Base-by-base conservation (phyloP, 2,113 vertebrate species). In the Cygnus atratus region DNA sequence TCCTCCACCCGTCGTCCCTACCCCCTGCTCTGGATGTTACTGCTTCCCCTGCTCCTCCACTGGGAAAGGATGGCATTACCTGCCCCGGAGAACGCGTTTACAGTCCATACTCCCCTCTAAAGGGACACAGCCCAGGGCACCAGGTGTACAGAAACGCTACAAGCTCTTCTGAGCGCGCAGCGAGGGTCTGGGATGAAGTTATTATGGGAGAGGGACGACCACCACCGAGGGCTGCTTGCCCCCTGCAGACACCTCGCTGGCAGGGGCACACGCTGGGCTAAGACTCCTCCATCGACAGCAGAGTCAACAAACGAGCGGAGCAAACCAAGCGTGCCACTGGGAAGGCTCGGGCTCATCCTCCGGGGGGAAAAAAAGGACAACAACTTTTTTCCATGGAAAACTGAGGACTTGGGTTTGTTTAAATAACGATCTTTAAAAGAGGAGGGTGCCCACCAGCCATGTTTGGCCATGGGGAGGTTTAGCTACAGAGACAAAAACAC, bases 1-100 rank as follows among this genome's bases (percentile, higher is more conserved):
- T 12, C 43, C 21, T 6, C 5, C 31, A 15, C 29, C 9, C 2
- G 4, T 28, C 17, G 6, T 5, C 31, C n/a, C 26, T 7, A 11
- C 9, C 39, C 12, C 13, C 41, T 31, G 39, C 44, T 54, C 29
- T 9, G 11, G 22, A 8, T 13, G 43, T 44, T 74, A 26, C n/a
- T 33, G 22, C 54, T 22, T 25, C 28, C 50, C 52, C 13, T 35
- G 24, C 52, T 57, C 29, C 71, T 24, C 50, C 71, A 9, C 9
- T 24, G 39, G 25, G 29, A 24, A 22, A 43, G 52, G 54, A 15
- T 12, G 21, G 54, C 43, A 25, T 24, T 21, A 22, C 11, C 52
- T 43, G 31, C 39, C 54, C 39, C 31, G 39, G 54, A 58, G 44
- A 25, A 19, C 20, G 17, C 29, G 10, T 17, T 43, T 25, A 33